These are phyloP conservation scores for Drosophila incognita DNA, from an alignment of 2,888 invertebrate species.

Conservation along the genomic window DNA sequence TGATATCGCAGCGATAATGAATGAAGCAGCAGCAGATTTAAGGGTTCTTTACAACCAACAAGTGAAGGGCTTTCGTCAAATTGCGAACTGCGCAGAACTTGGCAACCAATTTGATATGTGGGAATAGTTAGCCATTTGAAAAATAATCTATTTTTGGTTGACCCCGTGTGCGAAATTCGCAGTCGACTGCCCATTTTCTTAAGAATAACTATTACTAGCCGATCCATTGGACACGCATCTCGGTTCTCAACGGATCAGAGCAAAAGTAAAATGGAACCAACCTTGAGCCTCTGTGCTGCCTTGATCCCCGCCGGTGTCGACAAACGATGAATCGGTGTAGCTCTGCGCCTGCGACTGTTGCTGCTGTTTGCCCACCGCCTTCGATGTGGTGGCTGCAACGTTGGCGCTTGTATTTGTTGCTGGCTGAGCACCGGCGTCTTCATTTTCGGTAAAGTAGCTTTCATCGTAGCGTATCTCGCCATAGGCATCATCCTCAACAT, in stretches of 20 bases:
- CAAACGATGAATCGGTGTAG: conserved; percentile 84
- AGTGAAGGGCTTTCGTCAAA: conserved; percentile 7
- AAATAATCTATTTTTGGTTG: neutral
- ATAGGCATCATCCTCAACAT: conserved; percentile 89
- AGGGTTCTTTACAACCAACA: conserved; percentile 46
- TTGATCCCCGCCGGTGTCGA: conserved; percentile 84
- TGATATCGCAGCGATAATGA: neutral
- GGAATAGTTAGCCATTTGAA: neutral
- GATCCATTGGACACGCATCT: conserved; percentile 29
- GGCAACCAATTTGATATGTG: neutral
- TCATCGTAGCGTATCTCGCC: conserved; percentile 87
- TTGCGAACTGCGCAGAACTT: conserved; percentile 40
- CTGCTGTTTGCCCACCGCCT: conserved; percentile 82
- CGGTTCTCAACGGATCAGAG: conserved; percentile 24
- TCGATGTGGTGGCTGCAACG: conserved; percentile 82
- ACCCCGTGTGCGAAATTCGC: conserved; percentile 42
- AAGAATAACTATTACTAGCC: conserved; percentile 29
- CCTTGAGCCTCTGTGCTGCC: conserved; percentile 85
- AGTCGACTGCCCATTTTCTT: conserved; percentile 20
- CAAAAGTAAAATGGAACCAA: conserved; percentile 78
- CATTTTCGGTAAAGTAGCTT: conserved; percentile 85
- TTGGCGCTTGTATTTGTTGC: conserved; percentile 68
- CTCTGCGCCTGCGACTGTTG: conserved; percentile 73
- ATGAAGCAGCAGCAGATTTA: conserved; percentile 50
- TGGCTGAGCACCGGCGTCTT: conserved; percentile 81